Evolutionary conservation across 2,797 vertebrate genomes (phyloP).

Genomic region (Ceyx erithaca): DNA sequence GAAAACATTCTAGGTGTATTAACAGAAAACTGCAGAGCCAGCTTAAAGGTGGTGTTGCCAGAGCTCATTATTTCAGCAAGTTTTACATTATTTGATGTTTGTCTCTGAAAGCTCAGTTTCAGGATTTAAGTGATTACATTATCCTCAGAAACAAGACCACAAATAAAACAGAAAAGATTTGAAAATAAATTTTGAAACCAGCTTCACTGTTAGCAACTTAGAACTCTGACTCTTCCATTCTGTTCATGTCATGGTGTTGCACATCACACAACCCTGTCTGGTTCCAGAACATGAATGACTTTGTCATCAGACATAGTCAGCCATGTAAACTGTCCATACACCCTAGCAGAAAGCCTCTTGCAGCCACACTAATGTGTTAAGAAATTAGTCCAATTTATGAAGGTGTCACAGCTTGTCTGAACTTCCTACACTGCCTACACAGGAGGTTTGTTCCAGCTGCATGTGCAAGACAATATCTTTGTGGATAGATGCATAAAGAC

Average conservation of each 20-base stretch:
- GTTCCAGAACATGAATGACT: not conserved
- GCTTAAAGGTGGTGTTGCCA: not conserved
- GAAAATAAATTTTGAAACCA: not conserved
- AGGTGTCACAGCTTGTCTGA: not conserved
- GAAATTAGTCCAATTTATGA: not conserved
- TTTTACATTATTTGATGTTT: conserved; percentile 13
- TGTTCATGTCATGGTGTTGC: not conserved
- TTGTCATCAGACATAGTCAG: not conserved
- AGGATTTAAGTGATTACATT: not conserved
- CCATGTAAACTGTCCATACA: not conserved
- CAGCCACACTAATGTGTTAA: not conserved
- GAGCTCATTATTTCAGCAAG: not conserved
- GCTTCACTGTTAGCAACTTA: not conserved
- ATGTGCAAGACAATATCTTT: not conserved
- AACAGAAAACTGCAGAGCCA: not conserved
- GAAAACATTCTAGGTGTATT: not conserved
- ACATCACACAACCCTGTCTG: not conserved
- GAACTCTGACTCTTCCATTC: not conserved
- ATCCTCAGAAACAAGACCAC: not conserved
- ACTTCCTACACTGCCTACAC: not conserved
- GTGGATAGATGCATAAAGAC: not conserved
- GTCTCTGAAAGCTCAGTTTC: not conserved
- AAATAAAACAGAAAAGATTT: not conserved
- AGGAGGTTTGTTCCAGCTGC: not conserved
- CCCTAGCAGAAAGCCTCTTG: not conserved